Percentiles rank a stretch among this genome's conserved stretches.
These are phyloP conservation scores for Machimus rusticus DNA, from an alignment of 2,888 invertebrate species.

Conservation along the genomic window DNA sequence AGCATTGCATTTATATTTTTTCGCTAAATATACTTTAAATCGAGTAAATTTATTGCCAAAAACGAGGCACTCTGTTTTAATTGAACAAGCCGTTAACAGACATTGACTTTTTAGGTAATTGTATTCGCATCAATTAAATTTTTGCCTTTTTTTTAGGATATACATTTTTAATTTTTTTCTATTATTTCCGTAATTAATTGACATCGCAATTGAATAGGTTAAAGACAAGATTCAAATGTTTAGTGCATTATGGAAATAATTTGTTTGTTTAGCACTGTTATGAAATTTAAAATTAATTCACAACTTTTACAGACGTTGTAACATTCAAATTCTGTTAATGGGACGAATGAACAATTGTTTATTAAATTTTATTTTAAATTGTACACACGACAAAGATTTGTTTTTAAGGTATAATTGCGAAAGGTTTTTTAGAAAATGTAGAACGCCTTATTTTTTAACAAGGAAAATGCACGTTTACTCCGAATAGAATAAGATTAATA, in stretches of 20 bases:
- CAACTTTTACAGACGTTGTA: neutral
- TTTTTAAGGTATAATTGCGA: neutral
- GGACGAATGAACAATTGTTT: neutral
- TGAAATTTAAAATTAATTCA: neutral
- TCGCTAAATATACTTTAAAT: neutral
- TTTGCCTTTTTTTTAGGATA: neutral
- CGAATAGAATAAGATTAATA: neutral
- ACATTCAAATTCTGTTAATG: neutral
- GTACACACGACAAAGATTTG: neutral
- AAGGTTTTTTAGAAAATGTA: neutral
- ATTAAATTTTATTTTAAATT: neutral
- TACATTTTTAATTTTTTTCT: neutral
- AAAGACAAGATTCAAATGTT: neutral
- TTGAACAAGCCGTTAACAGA: conserved; percentile 18
- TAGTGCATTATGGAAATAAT: neutral
- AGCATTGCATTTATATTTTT: conserved; percentile 3
- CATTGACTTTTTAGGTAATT: neutral
- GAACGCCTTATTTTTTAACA: neutral
- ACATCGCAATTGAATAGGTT: neutral
- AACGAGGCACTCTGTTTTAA: conserved; percentile 1
- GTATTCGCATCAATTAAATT: neutral
- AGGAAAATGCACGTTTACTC: neutral
- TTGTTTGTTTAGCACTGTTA: neutral
- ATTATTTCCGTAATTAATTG: neutral
- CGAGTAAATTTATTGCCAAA: conserved; percentile 8